Conservation (phyloP, 2,797 vertebrate species). For the Rhadinocentrus ornatus region DNA sequence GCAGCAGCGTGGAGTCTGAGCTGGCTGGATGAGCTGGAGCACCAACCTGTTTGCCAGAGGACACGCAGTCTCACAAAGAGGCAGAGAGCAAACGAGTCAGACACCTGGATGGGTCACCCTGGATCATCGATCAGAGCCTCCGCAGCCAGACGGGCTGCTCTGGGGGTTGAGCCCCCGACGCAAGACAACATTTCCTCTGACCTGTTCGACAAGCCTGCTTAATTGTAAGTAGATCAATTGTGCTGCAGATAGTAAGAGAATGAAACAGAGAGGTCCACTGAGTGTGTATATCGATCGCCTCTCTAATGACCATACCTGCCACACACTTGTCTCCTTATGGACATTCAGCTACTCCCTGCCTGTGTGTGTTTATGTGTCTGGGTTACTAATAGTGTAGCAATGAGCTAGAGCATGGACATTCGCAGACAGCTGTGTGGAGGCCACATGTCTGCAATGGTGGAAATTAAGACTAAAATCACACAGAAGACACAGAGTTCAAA, state of each 20-base stretch:
- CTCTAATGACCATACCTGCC: slow-evolving; percentile 67
- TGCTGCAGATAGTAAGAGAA: slow-evolving; percentile 65
- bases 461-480: slow-evolving; percentile 21
- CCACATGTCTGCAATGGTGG: slow-evolving; percentile 3
- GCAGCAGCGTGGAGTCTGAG: slow-evolving; percentile 42
- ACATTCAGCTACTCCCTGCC: slow-evolving; percentile 23
- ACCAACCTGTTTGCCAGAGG: slow-evolving; percentile 57
- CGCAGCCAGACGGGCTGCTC: slow-evolving; percentile 33
- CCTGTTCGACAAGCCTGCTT: slow-evolving; percentile 77
- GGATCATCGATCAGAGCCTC: slow-evolving; percentile 64
- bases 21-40: slow-evolving; percentile 31
- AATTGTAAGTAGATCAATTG: slow-evolving; percentile 77
- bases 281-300: slow-evolving; percentile 66
- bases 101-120: slow-evolving; percentile 70
- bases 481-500: slow-evolving; percentile 10
- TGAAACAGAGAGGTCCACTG: slow-evolving; percentile 60
- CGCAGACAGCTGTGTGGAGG: slow-evolving; percentile 30
- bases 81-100: slow-evolving; percentile 35
- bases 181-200: slow-evolving; percentile 72
- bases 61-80: slow-evolving; percentile 37
- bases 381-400: not conserved
- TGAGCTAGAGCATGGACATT: slow-evolving; percentile 22
- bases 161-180: slow-evolving; percentile 32
- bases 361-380: slow-evolving; percentile 14
- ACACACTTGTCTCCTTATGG: slow-evolving; percentile 41